Evolutionary conservation across 2,888 invertebrate genomes (phyloP), one percentile per base, ranked within the genome.

Genomic region (Drosophila dives): DNA sequence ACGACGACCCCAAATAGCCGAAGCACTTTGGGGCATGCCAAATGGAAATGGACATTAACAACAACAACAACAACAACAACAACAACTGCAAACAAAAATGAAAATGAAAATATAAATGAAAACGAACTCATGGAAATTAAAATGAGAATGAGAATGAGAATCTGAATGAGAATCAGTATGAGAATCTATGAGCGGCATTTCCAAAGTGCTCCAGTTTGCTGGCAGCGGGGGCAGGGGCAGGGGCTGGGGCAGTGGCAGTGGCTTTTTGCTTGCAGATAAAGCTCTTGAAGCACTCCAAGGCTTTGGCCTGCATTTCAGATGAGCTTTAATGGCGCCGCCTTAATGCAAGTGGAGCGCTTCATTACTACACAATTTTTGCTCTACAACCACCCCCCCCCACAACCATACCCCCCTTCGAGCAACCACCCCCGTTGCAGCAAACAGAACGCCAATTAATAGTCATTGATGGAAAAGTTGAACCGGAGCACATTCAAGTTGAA

Each of bases 321-420:
- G 80, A 89, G 85, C 90, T 87, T 87, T 87, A 86, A 86, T 86
- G 90, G 88, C 74, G 79, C 85, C 85, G 90, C 85, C 80, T 76
- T 85, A 87, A 89, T 89, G 84, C 89, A 84, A 79, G 58, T 81
- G 78, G 59, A 70, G 66, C 58, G 56, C 54, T 45, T 45, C 45
- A 45, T 20, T 12, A 12, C 20, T 15, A 15, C 2, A 15, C 15
- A 45, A 59, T 58, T 36, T 40, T 33, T 45, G n/a, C 38, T 23
- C 17, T 8, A n/a, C 11, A 3, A 40, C 15, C 10, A 11, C 15
- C 51, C 6, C 10, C 26, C n/a, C 11, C 34, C 38, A 2, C n/a
- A 23, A 23, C 23, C 51, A 11, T 17, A 2, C 34, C 29, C 4
- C 11, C 23, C 23, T 1, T n/a, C 3, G 3, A 17, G 12, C 20